These are phyloP conservation scores for Chironomus riparius DNA, from an alignment of 2,888 invertebrate species.

Conservation along the genomic window DNA sequence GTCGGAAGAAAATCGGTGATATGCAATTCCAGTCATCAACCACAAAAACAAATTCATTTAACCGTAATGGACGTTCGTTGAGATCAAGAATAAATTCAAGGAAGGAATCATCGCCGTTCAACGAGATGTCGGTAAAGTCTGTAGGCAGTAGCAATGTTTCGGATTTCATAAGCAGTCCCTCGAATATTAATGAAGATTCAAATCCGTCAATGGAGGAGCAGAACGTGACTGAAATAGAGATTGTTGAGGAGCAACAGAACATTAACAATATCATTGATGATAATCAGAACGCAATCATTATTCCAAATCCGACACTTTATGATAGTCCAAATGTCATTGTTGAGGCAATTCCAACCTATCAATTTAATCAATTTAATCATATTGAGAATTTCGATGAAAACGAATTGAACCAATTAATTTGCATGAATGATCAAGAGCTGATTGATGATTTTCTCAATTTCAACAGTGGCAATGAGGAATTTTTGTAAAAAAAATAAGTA, in stretches of 20 bases:
- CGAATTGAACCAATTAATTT: slow-evolving; percentile 22
- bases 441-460: slow-evolving; percentile 23
- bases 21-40: no score
- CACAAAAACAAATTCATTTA: slow-evolving; percentile 1
- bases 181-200: slow-evolving; percentile 20
- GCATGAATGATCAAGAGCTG: slow-evolving; percentile 23
- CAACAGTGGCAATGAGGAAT: neutral
- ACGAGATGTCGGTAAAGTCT: neutral
- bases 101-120: neutral
- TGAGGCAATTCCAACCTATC: slow-evolving; percentile 24
- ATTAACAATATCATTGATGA: slow-evolving; percentile 25
- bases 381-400: slow-evolving; percentile 24
- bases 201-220: slow-evolving; percentile 12
- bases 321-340: slow-evolving; percentile 23
- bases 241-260: slow-evolving; percentile 24
- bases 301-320: slow-evolving; percentile 2
- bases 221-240: slow-evolving; percentile 5
- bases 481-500: slow-evolving; percentile 6
- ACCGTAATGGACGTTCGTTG: neutral
- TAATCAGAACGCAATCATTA: slow-evolving; percentile 16
- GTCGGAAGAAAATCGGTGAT: slow-evolving; percentile 7
- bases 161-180: slow-evolving; percentile 16
- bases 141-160: slow-evolving; percentile 3
- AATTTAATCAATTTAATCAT: slow-evolving; percentile 8
- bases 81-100: neutral